Base-by-base conservation (phyloP, 2,113 vertebrate genomes). In the Pollachius pollachius region DNA sequence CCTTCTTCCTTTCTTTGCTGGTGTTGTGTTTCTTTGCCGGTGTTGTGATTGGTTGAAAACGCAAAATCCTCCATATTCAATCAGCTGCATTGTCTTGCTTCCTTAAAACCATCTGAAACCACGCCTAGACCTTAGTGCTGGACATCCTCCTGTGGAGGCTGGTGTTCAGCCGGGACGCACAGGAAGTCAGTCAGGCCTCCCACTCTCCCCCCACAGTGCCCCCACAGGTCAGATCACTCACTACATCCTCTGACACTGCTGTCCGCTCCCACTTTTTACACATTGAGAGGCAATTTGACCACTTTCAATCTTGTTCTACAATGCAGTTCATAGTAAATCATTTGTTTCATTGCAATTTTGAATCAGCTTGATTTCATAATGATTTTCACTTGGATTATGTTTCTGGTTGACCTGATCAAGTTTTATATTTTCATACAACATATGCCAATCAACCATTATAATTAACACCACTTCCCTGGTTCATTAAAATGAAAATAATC, bases 111-210 rank as follows among this genome's bases (percentile, higher is more conserved):
- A 23, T 75, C 91, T 91, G 85, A 92, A 90, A 88, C 94, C 74
- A 94, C 86, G 41, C 93, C 91, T 95, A 99, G 97, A 96, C 93
- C 90, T 84, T 98, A 94, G 93, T 97, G 94, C 93, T 98, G 94
- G 97, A 99, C 92, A 90, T 93, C 94, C 85, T 96, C 95, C 93
- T 97, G 91, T 93, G 95, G 97, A 98, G 94, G 86, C 92, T 96
- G 93, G 93, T 95, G 93, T 97, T 96, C 95, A 95, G 78, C 91
- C 91, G 94, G 92, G 94, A 93, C 92, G 95, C 91, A 93, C 93
- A 90, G 88, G 94, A 93, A 68, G 16, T 60, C 89, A 91, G 92
- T 80, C 86, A 73, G 89, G 92, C 90, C 88, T 3, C 56, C 72
- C 70, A 61, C 68, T 76, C 90, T 89, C 87, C 81, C 84, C 72